Evolutionary conservation across 92 coral and sea anemone species (phyloP), one percentile per base, ranked within the genome.

Genomic region (Zoanthus sociatus): DNA sequence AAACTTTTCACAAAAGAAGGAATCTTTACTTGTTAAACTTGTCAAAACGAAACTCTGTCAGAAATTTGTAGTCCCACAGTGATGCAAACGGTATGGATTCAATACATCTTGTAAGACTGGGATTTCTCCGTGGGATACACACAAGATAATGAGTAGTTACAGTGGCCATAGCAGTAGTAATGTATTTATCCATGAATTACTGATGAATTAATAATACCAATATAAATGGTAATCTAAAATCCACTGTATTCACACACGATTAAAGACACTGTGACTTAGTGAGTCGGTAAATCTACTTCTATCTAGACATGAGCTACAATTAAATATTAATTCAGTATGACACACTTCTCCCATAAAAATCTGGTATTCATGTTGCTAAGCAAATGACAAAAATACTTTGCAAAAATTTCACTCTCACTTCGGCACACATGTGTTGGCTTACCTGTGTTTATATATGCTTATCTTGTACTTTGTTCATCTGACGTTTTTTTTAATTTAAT

Each of bases 51-150:
- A 67, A 26, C 46, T 12, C 46, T 10, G 74, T 69, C 46, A 9
- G 74, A 7, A 69, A 20, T 1, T 69, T 69, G 31, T 69, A 7
- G 13, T 69, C 74, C 74, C 11, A 69, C 74, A 33, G 74, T 33
- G 74, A 30, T 69, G 74, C 46, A 69, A 69, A 20, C 32, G 72
- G 63, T 63, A n/a, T 13, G 30, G 30, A 73, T 12, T 20, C 79
- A 11, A 21, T 66, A 9, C 4, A 14, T 46, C 71, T 14, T 44
- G 73, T 81, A 81, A 81, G 12, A 81, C 73, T 46, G 13, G 46
- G 85, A 66, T 66, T 81, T 81, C 85, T n/a, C 75, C 18, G 54
- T 81, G 60, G 85, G 85, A 64, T 50, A 81, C 20, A 16, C 5
- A 10, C 42, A 4, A 37, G 42, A 37, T 37, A 4, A 37, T 37